Conservation (phyloP, 2,888 invertebrate genomes). For the Aphodius sticticus region DNA sequence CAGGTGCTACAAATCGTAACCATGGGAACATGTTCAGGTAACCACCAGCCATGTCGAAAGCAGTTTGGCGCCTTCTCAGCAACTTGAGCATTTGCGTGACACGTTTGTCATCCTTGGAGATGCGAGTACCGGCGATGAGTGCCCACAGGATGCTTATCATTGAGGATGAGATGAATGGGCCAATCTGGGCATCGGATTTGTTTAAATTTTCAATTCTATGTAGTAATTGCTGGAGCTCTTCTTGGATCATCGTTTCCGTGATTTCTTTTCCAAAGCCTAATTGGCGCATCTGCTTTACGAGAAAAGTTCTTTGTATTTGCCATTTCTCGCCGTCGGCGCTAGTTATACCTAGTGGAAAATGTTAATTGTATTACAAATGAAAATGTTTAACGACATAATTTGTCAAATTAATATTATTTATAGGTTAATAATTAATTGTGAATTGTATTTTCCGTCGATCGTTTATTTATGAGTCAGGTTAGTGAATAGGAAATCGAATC, state of each 20-base stretch:
- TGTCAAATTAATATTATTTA: too few species aligned
- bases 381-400: neutral
- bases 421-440: too few species aligned
- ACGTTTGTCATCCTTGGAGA: constrained; percentile 59
- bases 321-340: constrained; percentile 66
- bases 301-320: constrained; percentile 64
- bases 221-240: constrained; percentile 63
- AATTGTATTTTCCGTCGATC: too few species aligned
- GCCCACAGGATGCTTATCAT: constrained; percentile 74
- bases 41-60: constrained; percentile 59
- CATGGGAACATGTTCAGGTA: constrained; percentile 67
- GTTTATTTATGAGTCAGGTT: too few species aligned
- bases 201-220: constrained; percentile 45
- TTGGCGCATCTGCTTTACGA: constrained; percentile 60
- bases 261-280: constrained; percentile 64
- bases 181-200: constrained; percentile 47
- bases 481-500: too few species aligned
- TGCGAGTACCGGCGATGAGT: constrained; percentile 62
- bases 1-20: constrained; percentile 69
- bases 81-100: constrained; percentile 61
- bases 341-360: constrained; percentile 62
- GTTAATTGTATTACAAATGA: neutral
- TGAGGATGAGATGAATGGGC: constrained; percentile 62
- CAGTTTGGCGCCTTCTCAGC: constrained; percentile 62
- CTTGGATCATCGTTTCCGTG: constrained; percentile 60